phyloP scores from a whole-genome alignment of 2,797 vertebrate species.

The Erithacus rubecula region DNA sequence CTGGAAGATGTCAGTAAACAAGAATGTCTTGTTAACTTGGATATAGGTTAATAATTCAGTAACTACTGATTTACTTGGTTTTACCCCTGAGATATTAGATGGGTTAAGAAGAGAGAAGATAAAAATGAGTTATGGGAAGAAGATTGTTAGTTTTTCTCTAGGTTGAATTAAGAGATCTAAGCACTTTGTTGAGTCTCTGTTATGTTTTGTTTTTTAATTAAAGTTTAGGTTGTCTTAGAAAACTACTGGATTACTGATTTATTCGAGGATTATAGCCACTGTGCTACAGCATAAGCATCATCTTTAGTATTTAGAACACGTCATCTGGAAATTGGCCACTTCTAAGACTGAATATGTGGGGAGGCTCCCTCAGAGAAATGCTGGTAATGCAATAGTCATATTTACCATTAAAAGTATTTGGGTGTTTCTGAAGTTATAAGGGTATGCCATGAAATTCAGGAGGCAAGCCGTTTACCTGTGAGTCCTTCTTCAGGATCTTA shows the following conservation, averaged over 20 bases:
- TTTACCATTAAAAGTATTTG: neutral
- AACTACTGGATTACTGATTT: neutral
- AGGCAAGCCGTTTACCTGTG: neutral
- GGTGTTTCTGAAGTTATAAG: neutral
- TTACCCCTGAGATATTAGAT: neutral
- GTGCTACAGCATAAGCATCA: neutral
- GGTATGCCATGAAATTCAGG: neutral
- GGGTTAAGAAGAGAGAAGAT: neutral
- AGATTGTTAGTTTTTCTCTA: neutral
- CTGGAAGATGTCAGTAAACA: neutral
- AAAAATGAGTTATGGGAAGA: neutral
- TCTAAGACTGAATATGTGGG: neutral
- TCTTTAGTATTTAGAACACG: neutral
- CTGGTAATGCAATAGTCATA: neutral
- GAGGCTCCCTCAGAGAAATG: neutral
- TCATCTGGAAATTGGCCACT: neutral
- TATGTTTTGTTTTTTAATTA: neutral
- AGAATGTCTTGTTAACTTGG: neutral
- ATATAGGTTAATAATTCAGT: neutral
- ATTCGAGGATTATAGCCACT: neutral
- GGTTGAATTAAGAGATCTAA: neutral
- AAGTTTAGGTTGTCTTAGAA: neutral
- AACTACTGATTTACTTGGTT: neutral
- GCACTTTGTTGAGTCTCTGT: neutral
- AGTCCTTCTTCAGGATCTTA: neutral